Conservation (phyloP, 2,113 vertebrate species). For the Ammodytes dubius region DNA sequence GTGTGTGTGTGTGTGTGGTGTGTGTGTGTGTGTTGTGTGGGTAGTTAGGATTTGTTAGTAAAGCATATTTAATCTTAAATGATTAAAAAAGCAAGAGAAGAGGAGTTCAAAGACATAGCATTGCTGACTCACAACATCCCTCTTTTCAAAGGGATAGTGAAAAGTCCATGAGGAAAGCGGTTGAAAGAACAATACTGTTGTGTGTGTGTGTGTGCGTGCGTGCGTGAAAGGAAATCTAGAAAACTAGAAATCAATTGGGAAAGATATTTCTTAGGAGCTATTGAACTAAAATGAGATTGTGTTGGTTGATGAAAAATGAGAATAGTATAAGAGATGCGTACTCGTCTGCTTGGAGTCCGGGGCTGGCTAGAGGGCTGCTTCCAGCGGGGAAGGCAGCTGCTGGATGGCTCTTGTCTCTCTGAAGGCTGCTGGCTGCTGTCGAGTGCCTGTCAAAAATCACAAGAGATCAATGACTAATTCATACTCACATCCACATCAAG, state of each 20-base stretch:
- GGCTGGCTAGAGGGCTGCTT: slow-evolving; percentile 77
- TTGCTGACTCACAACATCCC: slow-evolving; percentile 68
- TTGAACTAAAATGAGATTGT: neutral
- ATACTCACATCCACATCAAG: neutral
- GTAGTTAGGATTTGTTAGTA: slow-evolving; percentile 55
- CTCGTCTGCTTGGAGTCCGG: slow-evolving; percentile 88
- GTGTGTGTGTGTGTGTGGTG: slow-evolving; percentile 18
- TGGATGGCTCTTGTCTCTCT: slow-evolving; percentile 90
- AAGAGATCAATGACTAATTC: slow-evolving; percentile 24
- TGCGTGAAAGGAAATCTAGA: slow-evolving; percentile 8
- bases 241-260: neutral
- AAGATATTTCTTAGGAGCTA: neutral
- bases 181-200: slow-evolving; percentile 39
- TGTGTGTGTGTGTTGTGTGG: slow-evolving; percentile 42
- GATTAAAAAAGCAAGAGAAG: slow-evolving; percentile 65
- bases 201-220: neutral
- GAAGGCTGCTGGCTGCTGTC: slow-evolving; percentile 87
- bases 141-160: slow-evolving; percentile 47
- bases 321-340: slow-evolving; percentile 75
- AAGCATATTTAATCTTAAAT: slow-evolving; percentile 72
- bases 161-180: slow-evolving; percentile 50
- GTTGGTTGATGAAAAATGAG: neutral
- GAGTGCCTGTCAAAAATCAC: slow-evolving; percentile 86
- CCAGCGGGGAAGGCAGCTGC: slow-evolving; percentile 78
- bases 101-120: slow-evolving; percentile 71